These are phyloP conservation scores for Brachylomia viminalis DNA, from an alignment of 2,888 invertebrate genomes.

Conservation along the genomic window DNA sequence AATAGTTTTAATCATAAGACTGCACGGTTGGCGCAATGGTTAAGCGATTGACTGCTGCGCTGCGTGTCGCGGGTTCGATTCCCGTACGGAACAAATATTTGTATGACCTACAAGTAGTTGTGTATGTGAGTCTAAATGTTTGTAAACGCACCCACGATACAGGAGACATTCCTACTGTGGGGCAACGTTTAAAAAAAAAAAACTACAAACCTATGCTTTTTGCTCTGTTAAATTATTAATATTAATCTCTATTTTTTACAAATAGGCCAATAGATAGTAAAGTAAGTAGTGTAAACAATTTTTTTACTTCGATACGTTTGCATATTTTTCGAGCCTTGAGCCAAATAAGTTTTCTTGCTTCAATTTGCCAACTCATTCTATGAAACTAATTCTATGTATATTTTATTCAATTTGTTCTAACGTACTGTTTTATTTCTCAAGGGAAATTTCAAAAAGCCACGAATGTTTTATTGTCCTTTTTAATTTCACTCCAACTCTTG, in stretches of 20 bases:
- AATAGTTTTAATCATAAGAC: too few species aligned
- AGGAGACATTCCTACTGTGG: too few species aligned
- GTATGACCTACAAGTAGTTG: too few species aligned
- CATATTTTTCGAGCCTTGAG: neutral
- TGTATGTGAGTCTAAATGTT: too few species aligned
- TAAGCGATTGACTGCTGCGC: too few species aligned
- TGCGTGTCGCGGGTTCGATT: too few species aligned
- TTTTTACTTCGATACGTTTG: neutral
- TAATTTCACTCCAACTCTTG: constrained; percentile 53
- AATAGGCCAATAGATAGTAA: too few species aligned
- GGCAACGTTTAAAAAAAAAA: too few species aligned
- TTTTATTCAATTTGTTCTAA: constrained; percentile 56
- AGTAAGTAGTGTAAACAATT: too few species aligned
- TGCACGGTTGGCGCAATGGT: too few species aligned
- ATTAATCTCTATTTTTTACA: neutral
- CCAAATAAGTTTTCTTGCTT: neutral
- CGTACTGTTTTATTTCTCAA: constrained; percentile 45
- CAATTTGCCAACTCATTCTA: constrained; percentile 29
- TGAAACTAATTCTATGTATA: constrained; percentile 47
- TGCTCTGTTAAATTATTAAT: neutral
- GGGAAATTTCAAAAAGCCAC: constrained; percentile 58
- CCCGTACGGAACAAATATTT: too few species aligned
- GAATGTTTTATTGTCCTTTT: constrained; percentile 55
- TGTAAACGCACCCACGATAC: too few species aligned
- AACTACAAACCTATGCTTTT: neutral